Conservation (phyloP, 2,888 invertebrate genomes). For the Encarsia formosa region DNA sequence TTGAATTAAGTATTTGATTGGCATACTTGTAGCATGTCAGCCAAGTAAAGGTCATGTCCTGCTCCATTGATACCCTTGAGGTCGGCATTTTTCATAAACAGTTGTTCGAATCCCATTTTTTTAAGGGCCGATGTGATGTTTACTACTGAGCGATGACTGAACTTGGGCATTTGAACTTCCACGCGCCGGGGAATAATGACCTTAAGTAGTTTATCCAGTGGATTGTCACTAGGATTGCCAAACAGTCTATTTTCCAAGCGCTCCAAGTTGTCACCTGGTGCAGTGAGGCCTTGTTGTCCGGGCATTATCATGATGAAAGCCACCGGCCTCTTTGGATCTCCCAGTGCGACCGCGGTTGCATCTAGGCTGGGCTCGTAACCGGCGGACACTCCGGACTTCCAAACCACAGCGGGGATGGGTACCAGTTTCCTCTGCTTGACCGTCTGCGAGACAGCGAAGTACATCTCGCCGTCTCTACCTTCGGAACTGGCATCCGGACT, state of each 20-base stretch:
- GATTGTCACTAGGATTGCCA: constrained; percentile 63
- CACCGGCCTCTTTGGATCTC: constrained; percentile 65
- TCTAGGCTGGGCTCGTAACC: constrained; percentile 82
- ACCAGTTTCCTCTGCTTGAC: constrained; percentile 75
- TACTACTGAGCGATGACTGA: constrained; percentile 76
- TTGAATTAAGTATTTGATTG: neutral
- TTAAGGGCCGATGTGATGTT: constrained; percentile 75
- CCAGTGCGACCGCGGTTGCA: constrained; percentile 77
- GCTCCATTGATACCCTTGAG: constrained; percentile 77
- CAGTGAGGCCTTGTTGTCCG: constrained; percentile 77
- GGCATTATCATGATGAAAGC: constrained; percentile 81
- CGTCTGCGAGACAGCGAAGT: constrained; percentile 78
- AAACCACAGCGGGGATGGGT: constrained; percentile 79
- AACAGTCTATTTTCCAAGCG: constrained; percentile 68
- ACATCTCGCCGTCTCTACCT: constrained; percentile 80
- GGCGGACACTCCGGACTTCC: constrained; percentile 71
- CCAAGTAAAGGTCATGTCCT: constrained; percentile 74
- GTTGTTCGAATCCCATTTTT: constrained; percentile 75
- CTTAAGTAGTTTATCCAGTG: constrained; percentile 71
- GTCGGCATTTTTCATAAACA: constrained; percentile 76
- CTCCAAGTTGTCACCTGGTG: constrained; percentile 74
- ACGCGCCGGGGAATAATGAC: constrained; percentile 72
- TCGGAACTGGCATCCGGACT: constrained; percentile 69
- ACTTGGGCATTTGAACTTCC: constrained; percentile 79
- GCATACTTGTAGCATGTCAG: constrained; percentile 71